phyloP scores from a whole-genome alignment of 1,140 invertebrate species.

The Drosophila mayri region DNA sequence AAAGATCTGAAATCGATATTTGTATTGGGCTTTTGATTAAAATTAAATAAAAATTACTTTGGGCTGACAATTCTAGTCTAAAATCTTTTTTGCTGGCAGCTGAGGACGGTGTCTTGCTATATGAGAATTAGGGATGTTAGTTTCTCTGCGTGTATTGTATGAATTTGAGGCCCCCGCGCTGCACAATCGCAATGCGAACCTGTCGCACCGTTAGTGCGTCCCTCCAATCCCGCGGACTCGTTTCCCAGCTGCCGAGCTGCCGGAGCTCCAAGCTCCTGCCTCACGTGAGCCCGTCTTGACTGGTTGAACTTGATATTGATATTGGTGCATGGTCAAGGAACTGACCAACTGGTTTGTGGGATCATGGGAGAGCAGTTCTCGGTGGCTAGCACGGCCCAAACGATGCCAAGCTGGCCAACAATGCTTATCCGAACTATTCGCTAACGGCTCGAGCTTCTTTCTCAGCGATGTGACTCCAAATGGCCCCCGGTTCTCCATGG shows the following conservation, averaged over 20 bases:
- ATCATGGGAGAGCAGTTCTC: slow-evolving; percentile 34
- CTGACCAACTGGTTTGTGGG: slow-evolving; percentile 65
- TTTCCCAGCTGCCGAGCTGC: slow-evolving; percentile 14
- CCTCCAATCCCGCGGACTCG: slow-evolving; percentile 31
- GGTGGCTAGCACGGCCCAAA: slow-evolving; percentile 38
- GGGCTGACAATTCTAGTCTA: background rate
- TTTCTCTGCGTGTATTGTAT: slow-evolving; percentile 11
- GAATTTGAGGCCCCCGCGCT: slow-evolving; percentile 52
- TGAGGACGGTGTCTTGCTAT: no score
- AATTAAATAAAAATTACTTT: background rate
- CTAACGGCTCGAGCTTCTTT: slow-evolving; percentile 56
- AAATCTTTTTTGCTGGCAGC: background rate
- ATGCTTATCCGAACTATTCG: slow-evolving; percentile 40
- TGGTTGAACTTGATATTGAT: slow-evolving; percentile 82
- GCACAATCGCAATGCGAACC: slow-evolving; percentile 47
- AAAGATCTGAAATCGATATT: slow-evolving; percentile 3
- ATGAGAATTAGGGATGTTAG: background rate
- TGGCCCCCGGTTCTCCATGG: slow-evolving; percentile 43
- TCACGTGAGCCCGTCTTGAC: slow-evolving; percentile 51
- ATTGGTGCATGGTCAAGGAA: slow-evolving; percentile 66
- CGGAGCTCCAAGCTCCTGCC: slow-evolving; percentile 4
- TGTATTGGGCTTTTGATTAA: background rate
- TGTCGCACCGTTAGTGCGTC: slow-evolving; percentile 70
- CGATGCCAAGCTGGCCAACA: slow-evolving; percentile 46
- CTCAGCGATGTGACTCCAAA: slow-evolving; percentile 27